phyloP scores from a whole-genome alignment of 2,797 vertebrate genomes.

The Fundulus diaphanus region DNA sequence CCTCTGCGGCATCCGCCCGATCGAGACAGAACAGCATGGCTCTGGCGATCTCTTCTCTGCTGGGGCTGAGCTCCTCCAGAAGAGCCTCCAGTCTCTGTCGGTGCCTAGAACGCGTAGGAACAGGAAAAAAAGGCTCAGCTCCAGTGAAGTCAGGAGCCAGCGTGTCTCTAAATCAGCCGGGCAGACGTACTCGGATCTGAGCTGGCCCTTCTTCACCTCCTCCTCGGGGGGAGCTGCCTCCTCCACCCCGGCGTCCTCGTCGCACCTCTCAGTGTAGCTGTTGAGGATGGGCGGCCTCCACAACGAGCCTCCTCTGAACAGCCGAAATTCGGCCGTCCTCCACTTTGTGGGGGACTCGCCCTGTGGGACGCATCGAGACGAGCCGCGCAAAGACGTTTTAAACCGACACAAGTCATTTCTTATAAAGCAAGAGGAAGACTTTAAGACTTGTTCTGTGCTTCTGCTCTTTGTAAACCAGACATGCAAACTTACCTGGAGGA shows the following conservation, averaged over 20 bases:
- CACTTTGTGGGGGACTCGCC: slow-evolving; percentile 82
- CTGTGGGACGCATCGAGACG: slow-evolving; percentile 46
- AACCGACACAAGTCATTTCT: background rate
- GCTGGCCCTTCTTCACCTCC: slow-evolving; percentile 85
- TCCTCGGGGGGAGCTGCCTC: slow-evolving; percentile 68
- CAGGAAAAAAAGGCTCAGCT: background rate
- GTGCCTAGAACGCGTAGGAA: slow-evolving; percentile 67
- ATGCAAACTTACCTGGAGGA: slow-evolving; percentile 79
- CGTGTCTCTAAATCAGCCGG: background rate
- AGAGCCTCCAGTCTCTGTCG: slow-evolving; percentile 77
- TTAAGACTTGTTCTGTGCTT: too few relatives aligned
- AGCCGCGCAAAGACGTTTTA: background rate
- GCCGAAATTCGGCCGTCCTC: slow-evolving; percentile 81
- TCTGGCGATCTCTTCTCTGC: slow-evolving; percentile 73
- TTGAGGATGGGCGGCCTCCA: slow-evolving; percentile 84
- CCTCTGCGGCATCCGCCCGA: slow-evolving; percentile 84
- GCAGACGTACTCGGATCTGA: slow-evolving; percentile 79
- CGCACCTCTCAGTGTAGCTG: slow-evolving; percentile 75
- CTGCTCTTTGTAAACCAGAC: slow-evolving; percentile 1
- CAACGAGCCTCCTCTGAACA: slow-evolving; percentile 84
- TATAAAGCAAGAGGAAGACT: background rate
- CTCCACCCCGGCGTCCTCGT: slow-evolving; percentile 67
- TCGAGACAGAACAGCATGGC: slow-evolving; percentile 85
- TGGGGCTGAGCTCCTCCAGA: slow-evolving; percentile 77
- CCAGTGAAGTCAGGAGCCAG: background rate